Base-by-base conservation (phyloP, 2,113 vertebrate species). In the Dicrurus megarhynchus region DNA sequence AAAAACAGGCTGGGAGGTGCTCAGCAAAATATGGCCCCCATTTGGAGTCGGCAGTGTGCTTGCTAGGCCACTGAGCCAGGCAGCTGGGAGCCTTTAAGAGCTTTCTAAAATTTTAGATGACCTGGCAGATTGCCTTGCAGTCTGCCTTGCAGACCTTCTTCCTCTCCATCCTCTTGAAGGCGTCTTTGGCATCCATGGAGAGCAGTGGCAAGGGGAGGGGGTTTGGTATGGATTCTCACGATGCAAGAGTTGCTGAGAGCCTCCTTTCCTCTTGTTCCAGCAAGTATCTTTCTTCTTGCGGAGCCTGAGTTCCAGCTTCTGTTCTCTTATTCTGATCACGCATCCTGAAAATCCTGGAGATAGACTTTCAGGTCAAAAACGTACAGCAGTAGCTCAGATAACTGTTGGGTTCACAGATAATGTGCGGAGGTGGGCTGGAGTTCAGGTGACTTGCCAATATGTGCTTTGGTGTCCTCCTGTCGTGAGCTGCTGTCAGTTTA, bases 41-140 rank as follows among this genome's bases (percentile, higher is more conserved):
- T 79, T 87, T 94, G 91, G 87, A 91, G 42, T 28, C 23, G 0
- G 74, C 80, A 84, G 70, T 59, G 7, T 44, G 41, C 71, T 91
- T 6, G 8, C 70, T 65, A 57, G 84, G 84, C 88, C 73, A 14
- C 87, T 28, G 47, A 78, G 67, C 11, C 11, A 30, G 56, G 61
- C 74, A 95, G 91, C 85, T 94, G 83, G 79, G 92, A 95, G 85
- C 67, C 92, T 84, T 90, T 84, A 73, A 90, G 82, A 90, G 87
- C 82, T 77, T 91, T 87, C 92, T 83, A 77, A 84, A 84, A 88
- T 88, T 80, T 84, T 76, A 67, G 82, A 70, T 93, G 85, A 69
- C 64, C 88, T 96, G 93, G 95, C 95, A 96, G 82, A 60, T 35
- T 88, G 94, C 91, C 87, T 77, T 75, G 55, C 32, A 87, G 87